phyloP scores from a whole-genome alignment of 2,797 vertebrate species.

The Iguana delicatissima region DNA sequence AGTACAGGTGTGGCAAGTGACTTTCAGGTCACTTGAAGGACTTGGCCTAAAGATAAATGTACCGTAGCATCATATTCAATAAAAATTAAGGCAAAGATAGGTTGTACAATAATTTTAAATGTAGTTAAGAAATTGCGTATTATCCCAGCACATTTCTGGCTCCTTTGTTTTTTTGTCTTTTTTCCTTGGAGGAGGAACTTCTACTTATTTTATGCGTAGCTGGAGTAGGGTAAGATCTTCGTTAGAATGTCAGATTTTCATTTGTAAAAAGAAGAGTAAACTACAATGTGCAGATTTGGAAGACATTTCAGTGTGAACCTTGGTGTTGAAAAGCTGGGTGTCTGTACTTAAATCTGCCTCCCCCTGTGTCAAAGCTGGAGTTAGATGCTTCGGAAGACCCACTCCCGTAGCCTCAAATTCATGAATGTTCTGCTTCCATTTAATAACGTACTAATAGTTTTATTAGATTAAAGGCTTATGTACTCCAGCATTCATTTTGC shows the following conservation, averaged over 20 bases:
- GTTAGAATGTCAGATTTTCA: not conserved
- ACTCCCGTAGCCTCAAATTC: not conserved
- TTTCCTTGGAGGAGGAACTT: not conserved
- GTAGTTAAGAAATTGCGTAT: not conserved
- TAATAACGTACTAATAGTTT: not conserved
- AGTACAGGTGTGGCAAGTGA: not conserved
- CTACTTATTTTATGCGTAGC: not conserved
- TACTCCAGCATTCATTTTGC: no score
- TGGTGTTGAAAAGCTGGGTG: not conserved
- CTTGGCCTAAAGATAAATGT: no score
- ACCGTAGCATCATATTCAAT: not conserved
- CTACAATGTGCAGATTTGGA: not conserved
- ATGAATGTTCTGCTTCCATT: not conserved
- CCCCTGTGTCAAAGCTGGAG: no score
- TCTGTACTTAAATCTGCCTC: not conserved
- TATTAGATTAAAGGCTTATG: no score
- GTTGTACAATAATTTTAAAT: not conserved
- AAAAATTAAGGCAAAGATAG: not conserved
- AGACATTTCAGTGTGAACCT: not conserved
- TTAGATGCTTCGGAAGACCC: not conserved
- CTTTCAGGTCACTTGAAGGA: no score
- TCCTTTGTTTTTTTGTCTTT: not conserved
- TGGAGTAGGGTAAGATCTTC: not conserved
- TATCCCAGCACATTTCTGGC: not conserved
- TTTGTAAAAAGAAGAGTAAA: not conserved